Conservation (phyloP, 1,140 invertebrate species). For the Zophobas morio region DNA sequence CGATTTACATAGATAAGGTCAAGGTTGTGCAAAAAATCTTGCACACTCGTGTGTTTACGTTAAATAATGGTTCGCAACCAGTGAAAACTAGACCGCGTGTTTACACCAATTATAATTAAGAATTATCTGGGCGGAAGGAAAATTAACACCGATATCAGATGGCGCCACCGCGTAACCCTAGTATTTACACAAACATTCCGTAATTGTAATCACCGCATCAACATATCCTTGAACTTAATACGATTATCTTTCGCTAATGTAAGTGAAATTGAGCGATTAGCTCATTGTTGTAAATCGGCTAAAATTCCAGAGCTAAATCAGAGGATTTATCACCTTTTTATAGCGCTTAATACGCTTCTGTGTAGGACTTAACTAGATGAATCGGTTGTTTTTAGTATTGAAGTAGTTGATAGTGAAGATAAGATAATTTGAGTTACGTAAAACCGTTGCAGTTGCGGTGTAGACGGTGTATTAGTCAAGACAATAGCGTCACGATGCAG, state of each 20-base stretch:
- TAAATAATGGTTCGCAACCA: no score
- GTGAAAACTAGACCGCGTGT: no score
- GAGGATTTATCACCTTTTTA: no score
- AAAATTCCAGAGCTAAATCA: no score
- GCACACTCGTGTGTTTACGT: no score
- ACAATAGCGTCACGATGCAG: constrained; percentile 43
- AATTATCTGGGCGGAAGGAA: not conserved
- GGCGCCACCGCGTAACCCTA: constrained; percentile 1
- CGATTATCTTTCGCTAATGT: constrained; percentile 1
- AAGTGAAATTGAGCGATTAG: not conserved
- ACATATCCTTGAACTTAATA: constrained; percentile 1
- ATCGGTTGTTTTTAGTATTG: no score
- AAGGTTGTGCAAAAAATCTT: no score
- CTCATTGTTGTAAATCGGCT: no score
- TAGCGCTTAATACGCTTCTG: no score
- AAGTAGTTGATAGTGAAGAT: not conserved
- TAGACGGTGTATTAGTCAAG: not conserved
- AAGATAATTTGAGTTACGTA: not conserved
- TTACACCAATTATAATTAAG: no score
- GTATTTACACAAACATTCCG: not conserved
- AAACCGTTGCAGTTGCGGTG: not conserved
- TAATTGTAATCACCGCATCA: not conserved
- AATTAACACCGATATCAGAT: constrained; percentile 14
- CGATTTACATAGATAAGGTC: no score
- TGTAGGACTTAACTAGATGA: no score